A percentile compares a stretch with the other conserved stretches of the same genome.
Evolutionary conservation across 2,113 vertebrate species (phyloP).

Genomic region (Orcinus orca): DNA sequence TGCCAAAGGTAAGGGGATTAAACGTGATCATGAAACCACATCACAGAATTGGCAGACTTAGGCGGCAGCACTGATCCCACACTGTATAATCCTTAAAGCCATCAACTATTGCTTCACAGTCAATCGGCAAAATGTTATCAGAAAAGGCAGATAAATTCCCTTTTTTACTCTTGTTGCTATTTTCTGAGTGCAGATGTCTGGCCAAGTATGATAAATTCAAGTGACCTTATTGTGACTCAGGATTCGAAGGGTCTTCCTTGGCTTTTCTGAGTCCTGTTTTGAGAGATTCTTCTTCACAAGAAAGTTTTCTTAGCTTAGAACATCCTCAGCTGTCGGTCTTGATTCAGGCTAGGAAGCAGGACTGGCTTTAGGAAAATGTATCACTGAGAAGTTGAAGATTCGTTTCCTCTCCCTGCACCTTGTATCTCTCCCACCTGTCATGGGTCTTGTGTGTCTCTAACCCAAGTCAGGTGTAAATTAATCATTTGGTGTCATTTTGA

Average conservation of each 20-base stretch:
- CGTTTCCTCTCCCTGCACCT: not conserved
- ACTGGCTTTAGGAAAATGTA: not conserved
- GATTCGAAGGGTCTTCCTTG: not conserved
- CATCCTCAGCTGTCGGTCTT: not conserved
- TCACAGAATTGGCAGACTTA: not conserved
- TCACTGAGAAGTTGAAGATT: not conserved
- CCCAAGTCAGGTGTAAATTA: not conserved
- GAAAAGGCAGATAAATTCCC: not conserved
- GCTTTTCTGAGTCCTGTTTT: not conserved
- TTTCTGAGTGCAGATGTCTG: not conserved
- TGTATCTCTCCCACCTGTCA: not conserved
- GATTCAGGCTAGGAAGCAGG: not conserved
- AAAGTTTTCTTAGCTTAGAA: not conserved
- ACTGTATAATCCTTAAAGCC: not conserved
- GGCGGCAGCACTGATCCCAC: not conserved
- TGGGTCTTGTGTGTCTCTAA: not conserved
- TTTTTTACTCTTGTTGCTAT: not conserved
- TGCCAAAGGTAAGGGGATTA: constrained; percentile 1
- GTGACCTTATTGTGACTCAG: constrained; percentile 13
- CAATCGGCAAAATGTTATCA: constrained; percentile 4
- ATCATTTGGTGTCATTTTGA: not conserved
- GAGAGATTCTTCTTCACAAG: not conserved
- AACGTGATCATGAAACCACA: not conserved
- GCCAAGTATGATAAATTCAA: not conserved
- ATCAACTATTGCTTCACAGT: not conserved